Evolutionary conservation across 1,140 invertebrate species (phyloP).

Genomic region (Mesaphorura yosii): DNA sequence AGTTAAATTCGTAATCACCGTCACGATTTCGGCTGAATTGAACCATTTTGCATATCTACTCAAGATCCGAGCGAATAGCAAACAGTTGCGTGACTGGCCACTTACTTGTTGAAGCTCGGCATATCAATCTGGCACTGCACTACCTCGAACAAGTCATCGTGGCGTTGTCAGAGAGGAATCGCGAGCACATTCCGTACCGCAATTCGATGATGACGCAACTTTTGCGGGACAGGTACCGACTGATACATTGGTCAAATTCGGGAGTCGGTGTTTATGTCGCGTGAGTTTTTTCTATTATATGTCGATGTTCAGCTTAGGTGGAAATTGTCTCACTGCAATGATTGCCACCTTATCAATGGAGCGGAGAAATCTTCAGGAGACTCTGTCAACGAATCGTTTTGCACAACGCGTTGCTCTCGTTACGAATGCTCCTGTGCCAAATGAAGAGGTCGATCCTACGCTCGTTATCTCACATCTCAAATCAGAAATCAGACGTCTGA

Average conservation of each 20-base stretch:
- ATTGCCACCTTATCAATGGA: conserved; percentile 50
- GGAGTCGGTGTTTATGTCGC: no score
- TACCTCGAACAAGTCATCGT: conserved; percentile 55
- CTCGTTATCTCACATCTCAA: conserved; percentile 41
- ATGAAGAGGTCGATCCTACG: conserved; percentile 45
- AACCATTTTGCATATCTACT: not conserved
- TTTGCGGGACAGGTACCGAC: conserved; percentile 51
- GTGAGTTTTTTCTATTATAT: no score
- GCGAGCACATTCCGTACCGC: conserved; percentile 50
- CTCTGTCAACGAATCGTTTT: conserved; percentile 54
- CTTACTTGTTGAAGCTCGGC: conserved; percentile 48
- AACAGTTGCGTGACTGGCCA: conserved; percentile 36
- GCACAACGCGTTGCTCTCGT: conserved; percentile 53
- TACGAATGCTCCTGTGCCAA: conserved; percentile 45
- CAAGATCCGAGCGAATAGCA: conserved; percentile 26
- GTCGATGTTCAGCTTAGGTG: no score
- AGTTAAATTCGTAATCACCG: conserved; percentile 14
- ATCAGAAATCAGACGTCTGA: conserved; percentile 37
- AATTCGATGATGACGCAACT: conserved; percentile 55
- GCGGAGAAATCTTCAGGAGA: conserved; percentile 46
- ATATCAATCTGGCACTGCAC: conserved; percentile 55
- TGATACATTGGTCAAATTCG: no score
- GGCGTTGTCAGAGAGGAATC: conserved; percentile 46
- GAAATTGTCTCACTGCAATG: conserved; percentile 56
- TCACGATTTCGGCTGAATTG: not conserved